These are phyloP conservation scores for Setophaga petechia DNA, from an alignment of 2,113 vertebrate genomes.

Conservation along the genomic window DNA sequence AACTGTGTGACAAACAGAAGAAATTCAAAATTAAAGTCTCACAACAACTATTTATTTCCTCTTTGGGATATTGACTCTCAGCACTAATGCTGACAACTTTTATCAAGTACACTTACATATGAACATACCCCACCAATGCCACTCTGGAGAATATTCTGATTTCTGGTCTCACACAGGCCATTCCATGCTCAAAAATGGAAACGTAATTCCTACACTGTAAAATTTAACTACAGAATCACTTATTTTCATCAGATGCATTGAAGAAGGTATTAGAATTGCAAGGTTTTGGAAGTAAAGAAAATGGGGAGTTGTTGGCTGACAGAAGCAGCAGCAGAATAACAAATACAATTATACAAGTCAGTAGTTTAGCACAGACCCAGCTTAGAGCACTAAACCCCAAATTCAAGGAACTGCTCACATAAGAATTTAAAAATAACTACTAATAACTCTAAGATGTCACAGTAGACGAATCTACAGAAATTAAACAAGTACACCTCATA, in stretches of 20 bases:
- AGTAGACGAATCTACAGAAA: not conserved
- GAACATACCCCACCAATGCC: not conserved
- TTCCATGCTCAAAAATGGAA: not conserved
- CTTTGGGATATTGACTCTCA: not conserved
- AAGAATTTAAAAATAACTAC: not conserved
- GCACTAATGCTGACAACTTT: not conserved
- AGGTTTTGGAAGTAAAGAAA: not conserved
- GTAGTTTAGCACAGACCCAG: not conserved
- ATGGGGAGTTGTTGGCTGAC: not conserved
- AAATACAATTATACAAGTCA: not conserved
- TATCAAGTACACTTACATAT: not conserved
- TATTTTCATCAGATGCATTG: not conserved
- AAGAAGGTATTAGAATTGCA: not conserved
- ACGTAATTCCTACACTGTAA: accelerated
- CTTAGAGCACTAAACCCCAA: not conserved
- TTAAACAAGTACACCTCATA: not conserved
- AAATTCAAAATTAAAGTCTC: not conserved
- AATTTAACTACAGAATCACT: not conserved
- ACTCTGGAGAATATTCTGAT: not conserved
- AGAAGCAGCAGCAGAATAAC: not conserved
- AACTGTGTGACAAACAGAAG: not conserved
- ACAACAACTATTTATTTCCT: not conserved
- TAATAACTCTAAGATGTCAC: not conserved
- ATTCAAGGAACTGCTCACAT: not conserved
- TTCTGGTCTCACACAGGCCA: not conserved